phyloP scores from a whole-genome alignment of 2,888 invertebrate species.

The Rosalia funebris region DNA sequence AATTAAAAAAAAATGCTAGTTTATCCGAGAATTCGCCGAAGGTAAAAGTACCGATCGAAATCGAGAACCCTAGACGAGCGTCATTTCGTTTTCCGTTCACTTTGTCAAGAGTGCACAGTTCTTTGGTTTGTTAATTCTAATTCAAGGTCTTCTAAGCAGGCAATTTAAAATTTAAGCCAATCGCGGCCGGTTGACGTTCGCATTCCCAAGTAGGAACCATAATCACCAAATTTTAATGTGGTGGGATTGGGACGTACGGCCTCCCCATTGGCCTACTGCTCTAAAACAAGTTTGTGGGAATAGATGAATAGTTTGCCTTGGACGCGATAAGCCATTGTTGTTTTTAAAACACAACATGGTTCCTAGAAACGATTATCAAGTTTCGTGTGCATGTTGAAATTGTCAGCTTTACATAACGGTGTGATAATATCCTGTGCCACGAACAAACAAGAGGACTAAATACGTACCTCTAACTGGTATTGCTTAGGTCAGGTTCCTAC shows the following conservation, averaged over 20 bases:
- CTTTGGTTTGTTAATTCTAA: slow-evolving; percentile 52
- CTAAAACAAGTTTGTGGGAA: slow-evolving; percentile 48
- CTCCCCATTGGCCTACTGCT: slow-evolving; percentile 47
- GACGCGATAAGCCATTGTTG: slow-evolving; percentile 40
- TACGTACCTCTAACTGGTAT: too few species aligned
- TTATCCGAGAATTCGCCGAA: too few species aligned
- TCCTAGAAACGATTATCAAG: slow-evolving; percentile 20
- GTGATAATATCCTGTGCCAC: not conserved
- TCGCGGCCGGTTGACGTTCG: slow-evolving; percentile 38
- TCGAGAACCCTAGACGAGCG: not conserved
- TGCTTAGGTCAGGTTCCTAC: too few species aligned
- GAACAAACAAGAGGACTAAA: not conserved
- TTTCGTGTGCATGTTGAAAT: slow-evolving; percentile 4
- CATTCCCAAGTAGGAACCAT: slow-evolving; percentile 45
- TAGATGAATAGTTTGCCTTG: slow-evolving; percentile 48
- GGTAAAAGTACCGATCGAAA: not conserved
- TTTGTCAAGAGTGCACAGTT: slow-evolving; percentile 33
- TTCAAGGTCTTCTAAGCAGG: slow-evolving; percentile 53
- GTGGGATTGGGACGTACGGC: slow-evolving; percentile 38
- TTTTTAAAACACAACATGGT: slow-evolving; percentile 27
- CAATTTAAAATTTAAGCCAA: slow-evolving; percentile 45
- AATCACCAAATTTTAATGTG: slow-evolving; percentile 45
- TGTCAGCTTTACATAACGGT: not conserved
- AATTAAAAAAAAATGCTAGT: too few species aligned
- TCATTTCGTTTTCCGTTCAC: slow-evolving; percentile 23